phyloP scores from a whole-genome alignment of 2,888 invertebrate genomes.

The Mactromeris polynyma region DNA sequence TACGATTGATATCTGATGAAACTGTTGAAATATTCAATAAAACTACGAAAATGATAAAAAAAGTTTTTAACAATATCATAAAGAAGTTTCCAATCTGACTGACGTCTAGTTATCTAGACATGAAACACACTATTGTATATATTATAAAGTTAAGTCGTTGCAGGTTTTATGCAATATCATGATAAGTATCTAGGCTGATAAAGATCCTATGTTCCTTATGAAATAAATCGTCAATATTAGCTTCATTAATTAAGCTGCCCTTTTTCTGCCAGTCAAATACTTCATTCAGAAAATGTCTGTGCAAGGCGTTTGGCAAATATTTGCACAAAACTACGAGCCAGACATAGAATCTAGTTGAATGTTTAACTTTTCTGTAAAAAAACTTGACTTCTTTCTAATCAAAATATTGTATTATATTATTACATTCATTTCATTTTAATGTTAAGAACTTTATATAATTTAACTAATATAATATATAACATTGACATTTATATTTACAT shows the following conservation, averaged over 20 bases:
- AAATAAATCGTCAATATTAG: neutral
- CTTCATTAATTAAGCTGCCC: neutral
- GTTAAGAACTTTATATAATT: neutral
- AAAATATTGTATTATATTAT: neutral
- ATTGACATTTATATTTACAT: neutral
- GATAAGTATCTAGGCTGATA: neutral
- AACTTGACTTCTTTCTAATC: neutral
- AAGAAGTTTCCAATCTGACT: too few relatives aligned
- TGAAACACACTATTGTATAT: neutral
- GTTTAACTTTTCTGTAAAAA: neutral
- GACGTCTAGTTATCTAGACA: neutral
- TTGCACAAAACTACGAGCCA: neutral
- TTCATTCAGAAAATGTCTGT: neutral
- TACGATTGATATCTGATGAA: too few relatives aligned
- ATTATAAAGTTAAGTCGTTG: neutral
- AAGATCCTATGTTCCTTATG: neutral
- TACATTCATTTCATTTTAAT: neutral
- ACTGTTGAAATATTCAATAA: neutral
- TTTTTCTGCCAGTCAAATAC: neutral
- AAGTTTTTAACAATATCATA: too few relatives aligned
- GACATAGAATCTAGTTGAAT: neutral
- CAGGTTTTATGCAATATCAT: neutral
- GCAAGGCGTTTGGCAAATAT: neutral
- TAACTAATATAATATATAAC: neutral
- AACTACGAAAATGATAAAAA: neutral